Percentiles rank a stretch among this genome's conserved stretches.
Conservation (phyloP, 1,140 invertebrate species). For the Drosophila leontia region DNA sequence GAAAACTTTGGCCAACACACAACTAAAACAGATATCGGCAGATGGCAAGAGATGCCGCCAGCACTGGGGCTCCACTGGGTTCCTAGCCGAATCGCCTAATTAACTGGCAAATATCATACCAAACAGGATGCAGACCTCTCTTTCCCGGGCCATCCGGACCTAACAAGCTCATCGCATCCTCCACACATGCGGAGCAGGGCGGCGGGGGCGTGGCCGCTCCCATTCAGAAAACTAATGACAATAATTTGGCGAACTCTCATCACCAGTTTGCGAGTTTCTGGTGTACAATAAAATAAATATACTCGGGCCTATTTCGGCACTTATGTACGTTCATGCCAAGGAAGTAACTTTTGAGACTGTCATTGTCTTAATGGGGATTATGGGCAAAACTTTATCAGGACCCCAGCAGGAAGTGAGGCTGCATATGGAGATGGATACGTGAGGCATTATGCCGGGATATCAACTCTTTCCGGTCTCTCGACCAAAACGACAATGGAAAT, state of each 20-base stretch:
- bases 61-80: conserved; percentile 1
- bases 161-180: conserved; percentile 42
- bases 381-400: conserved; percentile 34
- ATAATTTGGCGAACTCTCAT: conserved; percentile 78
- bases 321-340: conserved; percentile 63
- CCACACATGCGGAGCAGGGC: background rate
- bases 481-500: conserved; percentile 40
- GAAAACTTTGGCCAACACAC: conserved; percentile 32
- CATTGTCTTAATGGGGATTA: conserved; percentile 66
- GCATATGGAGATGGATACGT: conserved; percentile 43
- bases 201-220: conserved; percentile 11
- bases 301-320: conserved; percentile 68
- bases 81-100: conserved; percentile 67
- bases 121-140: conserved; percentile 9
- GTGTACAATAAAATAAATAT: conserved; percentile 79
- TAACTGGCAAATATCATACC: conserved; percentile 60
- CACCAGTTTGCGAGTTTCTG: conserved; percentile 55
- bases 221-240: conserved; percentile 75
- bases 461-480: conserved; percentile 62
- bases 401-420: conserved; percentile 10
- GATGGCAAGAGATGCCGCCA: conserved; percentile 4
- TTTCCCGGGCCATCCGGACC: conserved; percentile 44
- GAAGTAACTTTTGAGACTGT: conserved; percentile 68
- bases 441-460: conserved; percentile 50
- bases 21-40: conserved; percentile 24